Base-by-base conservation (phyloP, 2,113 vertebrate species). In the human (Homo sapiens) region DNA sequence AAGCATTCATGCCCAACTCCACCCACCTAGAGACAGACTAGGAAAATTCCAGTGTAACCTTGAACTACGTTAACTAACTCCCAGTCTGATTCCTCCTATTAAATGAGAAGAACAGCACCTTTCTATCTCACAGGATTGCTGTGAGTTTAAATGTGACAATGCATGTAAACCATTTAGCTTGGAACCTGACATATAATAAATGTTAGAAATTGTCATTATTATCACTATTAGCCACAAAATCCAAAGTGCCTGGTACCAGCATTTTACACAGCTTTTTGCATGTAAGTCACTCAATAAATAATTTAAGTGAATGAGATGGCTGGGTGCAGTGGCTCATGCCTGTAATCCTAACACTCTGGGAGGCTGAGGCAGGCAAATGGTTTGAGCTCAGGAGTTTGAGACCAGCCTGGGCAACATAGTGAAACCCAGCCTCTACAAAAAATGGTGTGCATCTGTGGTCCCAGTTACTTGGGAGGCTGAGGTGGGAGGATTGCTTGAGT, bases 31-130 rank as follows among this genome's bases (percentile, higher is more conserved):
- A 92, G 88, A 76, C 43, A 55, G 2, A 38, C 50, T 55, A 80
- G 68, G 45, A 75, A 96, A 87, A 88, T 80, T 73, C 50, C 73
- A 82, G 45, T 76, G n/a, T 55, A 90, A 94, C 45, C 57, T 23
- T 84, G 78, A 78, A 66, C 25, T 27, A 86, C 55, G 55, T 87
- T 81, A 76, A 70, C 94, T 70, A 50, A 45, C 40, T 79, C 43
- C 48, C 86, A 35, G 45, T 78, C 45, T n/a, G 35, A 48, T 3
- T 86, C 40, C 43, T 70, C 82, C 73, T n/a, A 23, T 18, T 52
- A 92, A 70, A 45, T 2, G 12, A 79, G 75, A 83, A 70, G 55
- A 64, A 38, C 3, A 92, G 13, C n/a, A 45, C 1, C 3, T 64
- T 93, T 64, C 68, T 81, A 45, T 52, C 23, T 16, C 43, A 32